These are phyloP conservation scores for Myotis pilosus DNA, from an alignment of 2,797 vertebrate genomes.

Conservation along the genomic window DNA sequence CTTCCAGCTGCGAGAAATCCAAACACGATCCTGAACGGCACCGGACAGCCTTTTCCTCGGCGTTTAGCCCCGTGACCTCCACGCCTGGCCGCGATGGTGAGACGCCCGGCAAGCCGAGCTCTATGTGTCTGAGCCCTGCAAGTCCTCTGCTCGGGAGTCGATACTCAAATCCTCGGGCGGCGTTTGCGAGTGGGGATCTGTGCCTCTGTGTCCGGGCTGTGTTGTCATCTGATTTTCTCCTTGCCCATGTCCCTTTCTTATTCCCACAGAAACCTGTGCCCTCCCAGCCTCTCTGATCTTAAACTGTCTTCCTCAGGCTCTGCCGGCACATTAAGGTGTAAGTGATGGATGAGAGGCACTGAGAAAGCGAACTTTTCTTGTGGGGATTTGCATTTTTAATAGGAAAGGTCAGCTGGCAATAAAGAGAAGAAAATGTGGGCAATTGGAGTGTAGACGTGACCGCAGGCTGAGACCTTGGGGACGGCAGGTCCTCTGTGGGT, in stretches of 20 bases:
- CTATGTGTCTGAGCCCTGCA: background rate
- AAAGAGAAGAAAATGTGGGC: background rate
- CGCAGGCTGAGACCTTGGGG: background rate
- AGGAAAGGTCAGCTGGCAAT: background rate
- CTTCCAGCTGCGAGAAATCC: slow-evolving; percentile 58
- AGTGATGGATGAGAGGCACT: background rate
- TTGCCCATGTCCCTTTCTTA: no score
- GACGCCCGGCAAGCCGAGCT: background rate
- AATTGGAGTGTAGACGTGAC: rapidly evolving
- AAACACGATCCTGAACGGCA: background rate
- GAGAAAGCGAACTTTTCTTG: background rate
- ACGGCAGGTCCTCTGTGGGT: rapidly evolving
- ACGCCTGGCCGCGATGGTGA: background rate
- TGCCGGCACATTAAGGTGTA: background rate
- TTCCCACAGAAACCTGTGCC: background rate
- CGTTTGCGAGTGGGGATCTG: background rate
- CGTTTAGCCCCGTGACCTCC: background rate
- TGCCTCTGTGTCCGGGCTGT: rapidly evolving
- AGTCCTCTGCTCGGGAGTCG: background rate
- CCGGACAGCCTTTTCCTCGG: background rate
- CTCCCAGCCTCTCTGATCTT: background rate
- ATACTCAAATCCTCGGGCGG: background rate
- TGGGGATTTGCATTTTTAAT: background rate
- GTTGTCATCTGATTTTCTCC: background rate
- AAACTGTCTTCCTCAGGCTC: background rate